Percentiles rank a stretch among this genome's conserved stretches.
phyloP scores from a whole-genome alignment of 2,113 vertebrate species.

The Sorex fumeus region DNA sequence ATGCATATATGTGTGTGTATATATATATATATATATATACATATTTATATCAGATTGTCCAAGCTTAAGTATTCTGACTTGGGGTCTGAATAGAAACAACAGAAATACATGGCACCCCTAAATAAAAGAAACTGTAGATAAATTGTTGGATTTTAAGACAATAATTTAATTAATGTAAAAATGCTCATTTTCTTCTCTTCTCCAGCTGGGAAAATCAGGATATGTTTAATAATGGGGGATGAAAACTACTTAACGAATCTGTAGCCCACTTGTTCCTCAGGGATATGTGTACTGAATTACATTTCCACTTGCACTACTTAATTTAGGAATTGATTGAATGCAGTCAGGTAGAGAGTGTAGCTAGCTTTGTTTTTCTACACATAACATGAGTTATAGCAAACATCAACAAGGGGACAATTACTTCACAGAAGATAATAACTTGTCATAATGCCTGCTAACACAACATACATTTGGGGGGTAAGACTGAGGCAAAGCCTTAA shows the following conservation, averaged over 20 bases:
- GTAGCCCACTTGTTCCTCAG: not conserved
- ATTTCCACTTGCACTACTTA: constrained; percentile 58
- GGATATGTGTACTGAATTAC: constrained; percentile 41
- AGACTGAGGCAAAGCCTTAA: not conserved
- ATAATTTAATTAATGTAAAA: constrained; percentile 42
- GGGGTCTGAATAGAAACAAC: not conserved
- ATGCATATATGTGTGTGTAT: too few species aligned
- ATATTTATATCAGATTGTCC: too few species aligned
- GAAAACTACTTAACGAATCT: constrained; percentile 16
- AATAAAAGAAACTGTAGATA: constrained; percentile 21
- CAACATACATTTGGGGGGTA: not conserved
- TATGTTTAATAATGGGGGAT: constrained; percentile 41
- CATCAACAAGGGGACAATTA: not conserved
- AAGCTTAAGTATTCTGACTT: too few species aligned
- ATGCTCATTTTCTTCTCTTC: not conserved
- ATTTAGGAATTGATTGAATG: constrained; percentile 78
- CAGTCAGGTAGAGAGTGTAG: constrained; percentile 70
- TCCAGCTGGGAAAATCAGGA: not conserved
- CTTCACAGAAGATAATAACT: not conserved
- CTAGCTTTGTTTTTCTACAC: not conserved
- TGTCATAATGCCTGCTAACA: not conserved
- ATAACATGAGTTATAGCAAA: constrained; percentile 50
- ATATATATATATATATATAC: too few species aligned
- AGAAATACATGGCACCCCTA: not conserved
- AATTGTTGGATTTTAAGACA: not conserved